Percentiles rank a stretch among this genome's conserved stretches.
Evolutionary conservation across 1,140 invertebrate species (phyloP).

Genomic region (Lepidurus arcticus): DNA sequence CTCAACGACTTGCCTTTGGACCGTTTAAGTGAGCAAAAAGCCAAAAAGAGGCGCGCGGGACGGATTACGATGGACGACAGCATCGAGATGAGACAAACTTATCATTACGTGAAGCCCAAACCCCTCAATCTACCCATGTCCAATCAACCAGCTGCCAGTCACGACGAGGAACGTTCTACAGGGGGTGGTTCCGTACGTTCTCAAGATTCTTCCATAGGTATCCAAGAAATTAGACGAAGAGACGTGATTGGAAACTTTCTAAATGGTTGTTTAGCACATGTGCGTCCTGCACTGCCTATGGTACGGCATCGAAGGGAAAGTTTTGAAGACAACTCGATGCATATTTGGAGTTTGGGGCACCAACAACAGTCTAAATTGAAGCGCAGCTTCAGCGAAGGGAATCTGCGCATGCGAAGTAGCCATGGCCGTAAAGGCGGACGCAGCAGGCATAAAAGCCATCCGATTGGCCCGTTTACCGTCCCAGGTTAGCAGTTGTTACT

Average conservation of each 20-base stretch:
- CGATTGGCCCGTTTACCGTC: neutral
- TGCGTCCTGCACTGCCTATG: neutral
- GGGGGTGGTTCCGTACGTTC: neutral
- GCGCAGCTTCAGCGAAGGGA: slow-evolving; percentile 8
- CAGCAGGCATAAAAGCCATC: slow-evolving; percentile 6
- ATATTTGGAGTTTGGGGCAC: neutral
- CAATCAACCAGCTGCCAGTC: neutral
- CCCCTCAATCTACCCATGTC: neutral
- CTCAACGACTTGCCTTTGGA: slow-evolving; percentile 82
- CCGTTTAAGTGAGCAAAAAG: slow-evolving; percentile 73
- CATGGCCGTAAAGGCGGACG: neutral
- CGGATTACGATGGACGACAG: slow-evolving; percentile 8
- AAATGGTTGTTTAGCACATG: neutral
- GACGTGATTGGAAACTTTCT: neutral
- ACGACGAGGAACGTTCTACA: neutral
- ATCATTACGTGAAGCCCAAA: neutral
- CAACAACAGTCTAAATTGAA: neutral
- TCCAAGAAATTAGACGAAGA: neutral
- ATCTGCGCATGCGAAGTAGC: neutral
- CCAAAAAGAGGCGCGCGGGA: slow-evolving; percentile 55
- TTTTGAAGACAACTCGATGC: neutral
- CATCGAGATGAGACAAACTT: neutral
- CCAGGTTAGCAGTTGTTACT: neutral
- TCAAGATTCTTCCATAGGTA: neutral
- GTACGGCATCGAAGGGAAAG: neutral